A percentile compares a stretch with the other conserved stretches of the same genome.
phyloP scores from a whole-genome alignment of 2,888 invertebrate genomes.

The Cosmorhoe ocellata region DNA sequence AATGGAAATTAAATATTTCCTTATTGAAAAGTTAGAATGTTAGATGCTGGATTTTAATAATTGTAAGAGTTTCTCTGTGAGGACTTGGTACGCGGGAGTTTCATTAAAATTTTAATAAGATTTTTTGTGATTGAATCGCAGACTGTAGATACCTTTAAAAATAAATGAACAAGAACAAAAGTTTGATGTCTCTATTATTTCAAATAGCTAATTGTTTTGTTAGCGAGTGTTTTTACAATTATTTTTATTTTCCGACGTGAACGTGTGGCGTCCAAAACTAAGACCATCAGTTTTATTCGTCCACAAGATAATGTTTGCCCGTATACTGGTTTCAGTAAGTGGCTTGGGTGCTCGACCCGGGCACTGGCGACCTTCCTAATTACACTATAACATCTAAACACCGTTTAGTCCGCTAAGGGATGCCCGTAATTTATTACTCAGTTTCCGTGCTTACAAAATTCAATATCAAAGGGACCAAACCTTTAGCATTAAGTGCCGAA shows the following conservation, averaged over 20 bases:
- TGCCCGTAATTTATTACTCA: constrained; percentile 66
- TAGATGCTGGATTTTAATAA: constrained; percentile 63
- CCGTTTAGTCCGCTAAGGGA: constrained; percentile 57
- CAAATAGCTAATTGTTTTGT: neutral
- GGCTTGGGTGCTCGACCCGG: constrained; percentile 41
- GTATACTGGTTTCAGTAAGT: constrained; percentile 38
- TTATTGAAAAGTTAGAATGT: constrained; percentile 70
- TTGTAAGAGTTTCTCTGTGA: constrained; percentile 56
- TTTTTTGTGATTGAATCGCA: constrained; percentile 22
- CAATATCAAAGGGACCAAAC: constrained; percentile 67
- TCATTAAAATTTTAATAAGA: constrained; percentile 32
- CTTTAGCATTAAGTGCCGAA: constrained; percentile 62
- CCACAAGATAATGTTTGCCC: constrained; percentile 41
- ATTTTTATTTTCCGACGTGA: neutral
- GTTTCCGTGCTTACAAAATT: constrained; percentile 64
- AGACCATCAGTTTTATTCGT: constrained; percentile 19
- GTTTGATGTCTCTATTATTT: constrained; percentile 1
- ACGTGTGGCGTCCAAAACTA: constrained; percentile 1
- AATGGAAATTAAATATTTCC: constrained; percentile 72
- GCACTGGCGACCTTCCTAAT: constrained; percentile 55
- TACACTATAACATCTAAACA: constrained; percentile 62
- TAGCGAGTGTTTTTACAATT: constrained; percentile 4
- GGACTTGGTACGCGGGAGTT: constrained; percentile 25
- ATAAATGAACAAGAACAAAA: constrained; percentile 6
- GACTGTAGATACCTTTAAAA: constrained; percentile 4